A percentile compares a stretch with the other conserved stretches of the same genome.
phyloP scores from a whole-genome alignment of 2,888 invertebrate species.

The Lamellibrachia satsuma region DNA sequence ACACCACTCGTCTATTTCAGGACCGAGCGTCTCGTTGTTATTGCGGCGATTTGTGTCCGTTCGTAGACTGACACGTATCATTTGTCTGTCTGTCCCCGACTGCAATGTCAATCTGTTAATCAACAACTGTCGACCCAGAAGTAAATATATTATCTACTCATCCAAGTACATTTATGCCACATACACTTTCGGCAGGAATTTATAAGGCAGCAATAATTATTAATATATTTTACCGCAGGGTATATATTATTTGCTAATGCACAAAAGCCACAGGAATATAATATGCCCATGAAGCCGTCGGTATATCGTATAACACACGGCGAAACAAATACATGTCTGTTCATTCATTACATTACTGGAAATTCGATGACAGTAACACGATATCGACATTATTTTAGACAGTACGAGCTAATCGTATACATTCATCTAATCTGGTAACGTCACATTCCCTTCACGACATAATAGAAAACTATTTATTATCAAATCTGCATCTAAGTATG shows the following conservation, averaged over 20 bases:
- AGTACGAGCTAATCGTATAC: not conserved
- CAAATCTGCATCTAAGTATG: not conserved
- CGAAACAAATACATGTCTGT: not conserved
- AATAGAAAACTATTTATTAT: not conserved
- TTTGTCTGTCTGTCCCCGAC: not conserved
- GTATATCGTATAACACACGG: not conserved
- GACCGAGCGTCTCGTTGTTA: not conserved
- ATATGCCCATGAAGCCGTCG: not conserved
- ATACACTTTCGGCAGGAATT: not conserved
- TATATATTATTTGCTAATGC: not conserved
- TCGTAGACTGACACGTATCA: not conserved
- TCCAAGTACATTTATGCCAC: not conserved
- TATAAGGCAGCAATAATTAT: not conserved
- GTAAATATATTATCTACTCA: not conserved
- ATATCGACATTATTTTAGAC: not conserved
- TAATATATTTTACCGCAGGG: not conserved
- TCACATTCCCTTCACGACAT: not conserved
- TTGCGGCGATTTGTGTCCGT: not conserved
- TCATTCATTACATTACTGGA: not conserved
- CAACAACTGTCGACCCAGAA: not conserved
- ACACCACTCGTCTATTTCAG: not conserved
- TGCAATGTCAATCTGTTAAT: not conserved
- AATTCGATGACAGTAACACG: not conserved
- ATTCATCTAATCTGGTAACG: not conserved
- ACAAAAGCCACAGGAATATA: not conserved